These are phyloP conservation scores for Noctilio leporinus DNA, from an alignment of 2,113 vertebrate genomes.

Conservation along the genomic window DNA sequence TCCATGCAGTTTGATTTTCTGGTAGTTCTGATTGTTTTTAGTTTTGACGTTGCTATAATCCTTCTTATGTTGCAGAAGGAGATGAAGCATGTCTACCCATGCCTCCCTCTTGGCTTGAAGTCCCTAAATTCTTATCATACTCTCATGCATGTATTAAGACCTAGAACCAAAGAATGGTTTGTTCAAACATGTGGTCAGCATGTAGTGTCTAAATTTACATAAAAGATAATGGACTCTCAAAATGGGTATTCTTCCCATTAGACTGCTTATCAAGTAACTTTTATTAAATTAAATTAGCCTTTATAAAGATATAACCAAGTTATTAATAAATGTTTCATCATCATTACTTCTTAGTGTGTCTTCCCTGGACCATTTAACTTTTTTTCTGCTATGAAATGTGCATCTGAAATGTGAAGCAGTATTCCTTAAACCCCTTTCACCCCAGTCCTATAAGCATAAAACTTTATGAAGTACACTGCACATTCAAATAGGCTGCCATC, in stretches of 20 bases:
- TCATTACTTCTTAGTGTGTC: too few species aligned
- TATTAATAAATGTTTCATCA: not conserved
- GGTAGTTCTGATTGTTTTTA: too few species aligned
- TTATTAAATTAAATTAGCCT: not conserved
- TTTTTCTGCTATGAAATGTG: not conserved
- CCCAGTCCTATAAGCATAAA: not conserved
- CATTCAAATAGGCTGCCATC: not conserved
- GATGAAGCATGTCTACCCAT: too few species aligned
- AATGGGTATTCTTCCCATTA: not conserved
- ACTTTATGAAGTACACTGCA: not conserved
- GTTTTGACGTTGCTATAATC: too few species aligned
- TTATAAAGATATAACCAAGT: not conserved
- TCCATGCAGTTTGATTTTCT: too few species aligned
- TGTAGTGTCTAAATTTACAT: not conserved
- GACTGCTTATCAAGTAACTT: not conserved
- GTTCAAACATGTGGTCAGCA: not conserved
- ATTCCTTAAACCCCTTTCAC: not conserved
- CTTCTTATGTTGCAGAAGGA: too few species aligned
- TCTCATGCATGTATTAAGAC: not conserved
- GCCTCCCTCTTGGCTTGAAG: too few species aligned
- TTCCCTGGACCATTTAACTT: not conserved
- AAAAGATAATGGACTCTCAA: not conserved
- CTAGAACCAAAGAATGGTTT: not conserved
- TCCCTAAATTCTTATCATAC: constrained; percentile 3
- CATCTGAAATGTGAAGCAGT: not conserved